Base-by-base conservation (phyloP, 1,140 invertebrate species). In the Drosophila asahinai region DNA sequence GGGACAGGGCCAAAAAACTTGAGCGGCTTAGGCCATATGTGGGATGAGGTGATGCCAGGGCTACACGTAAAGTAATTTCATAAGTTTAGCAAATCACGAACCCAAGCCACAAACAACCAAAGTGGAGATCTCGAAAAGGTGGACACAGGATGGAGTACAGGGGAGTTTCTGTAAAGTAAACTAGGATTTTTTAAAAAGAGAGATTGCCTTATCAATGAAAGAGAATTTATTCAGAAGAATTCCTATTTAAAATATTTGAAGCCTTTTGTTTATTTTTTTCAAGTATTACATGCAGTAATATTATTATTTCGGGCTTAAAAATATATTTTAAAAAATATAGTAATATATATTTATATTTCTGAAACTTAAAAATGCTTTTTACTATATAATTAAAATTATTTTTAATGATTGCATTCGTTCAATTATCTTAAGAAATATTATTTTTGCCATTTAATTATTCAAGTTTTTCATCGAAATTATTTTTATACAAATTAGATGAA, bases 1-100 rank as follows among this genome's bases (percentile, higher is more conserved):
- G 42, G 72, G 33, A 67, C 67, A 65, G 62, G 63, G 51, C 52
- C 36, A 49, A 75, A 81, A 51, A 77, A 48, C 48, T 67, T 77
- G 72, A 67, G 52, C 42, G 73, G 30, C 9, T 62, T 73, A 38
- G 60, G 67, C 60, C 45, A 47, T 17, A 19, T 38, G 25, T 48
- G 40, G 25, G 51, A 6, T 42, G 27, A 36, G 54, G 6, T 33
- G 15, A 36, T 51, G 48, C 36, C 71, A 52, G 58, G 83, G 78
- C 81, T 81, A 80, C 81, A 89, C 86, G 86, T 84, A 86, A 90
- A 91, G 86, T 90, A 86, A 90, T 90, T 89, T 90, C 82, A 90
- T 90, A 90, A 90, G 86, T 90, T 90, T 90, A 91, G 86, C 86
- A 90, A 90, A 90, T 90, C 86, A 91, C 86, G 86, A 89, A 89